phyloP scores from a whole-genome alignment of 2,797 vertebrate genomes.

The Mormyrus hasselquistii region DNA sequence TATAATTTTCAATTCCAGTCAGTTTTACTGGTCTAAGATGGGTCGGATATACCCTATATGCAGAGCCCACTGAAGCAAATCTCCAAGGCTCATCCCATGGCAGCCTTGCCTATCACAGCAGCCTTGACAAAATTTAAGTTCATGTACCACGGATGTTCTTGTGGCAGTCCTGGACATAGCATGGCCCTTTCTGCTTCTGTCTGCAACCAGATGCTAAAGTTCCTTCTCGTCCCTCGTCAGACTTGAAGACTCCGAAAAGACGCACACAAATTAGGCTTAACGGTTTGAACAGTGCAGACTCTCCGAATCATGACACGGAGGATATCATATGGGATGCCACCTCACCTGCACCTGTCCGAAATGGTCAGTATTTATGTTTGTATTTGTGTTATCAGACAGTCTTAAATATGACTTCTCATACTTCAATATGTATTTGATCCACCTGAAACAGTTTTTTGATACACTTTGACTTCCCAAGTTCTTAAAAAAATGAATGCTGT shows the following conservation, averaged over 20 bases:
- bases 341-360: constrained; percentile 67
- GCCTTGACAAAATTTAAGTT: not conserved
- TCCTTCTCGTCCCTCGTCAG: constrained; percentile 31
- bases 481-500: not conserved
- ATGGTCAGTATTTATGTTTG: constrained; percentile 52
- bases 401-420: not conserved
- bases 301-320: constrained; percentile 74
- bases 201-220: not conserved
- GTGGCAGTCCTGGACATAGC: not conserved
- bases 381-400: too few relatives aligned
- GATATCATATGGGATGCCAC: constrained; percentile 93
- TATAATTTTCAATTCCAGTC: not conserved
- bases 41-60: not conserved
- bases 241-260: constrained; percentile 58
- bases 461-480: not conserved
- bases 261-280: constrained; percentile 29
- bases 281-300: constrained; percentile 43
- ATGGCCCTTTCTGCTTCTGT: not conserved
- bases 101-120: not conserved
- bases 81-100: not conserved
- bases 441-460: not conserved
- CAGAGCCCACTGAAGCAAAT: not conserved
- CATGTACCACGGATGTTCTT: not conserved
- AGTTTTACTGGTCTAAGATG: not conserved
- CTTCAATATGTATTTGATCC: not conserved